Evolutionary conservation across 2,113 vertebrate genomes (phyloP).

Genomic region (Sinocyclocheilus anophthalmus): DNA sequence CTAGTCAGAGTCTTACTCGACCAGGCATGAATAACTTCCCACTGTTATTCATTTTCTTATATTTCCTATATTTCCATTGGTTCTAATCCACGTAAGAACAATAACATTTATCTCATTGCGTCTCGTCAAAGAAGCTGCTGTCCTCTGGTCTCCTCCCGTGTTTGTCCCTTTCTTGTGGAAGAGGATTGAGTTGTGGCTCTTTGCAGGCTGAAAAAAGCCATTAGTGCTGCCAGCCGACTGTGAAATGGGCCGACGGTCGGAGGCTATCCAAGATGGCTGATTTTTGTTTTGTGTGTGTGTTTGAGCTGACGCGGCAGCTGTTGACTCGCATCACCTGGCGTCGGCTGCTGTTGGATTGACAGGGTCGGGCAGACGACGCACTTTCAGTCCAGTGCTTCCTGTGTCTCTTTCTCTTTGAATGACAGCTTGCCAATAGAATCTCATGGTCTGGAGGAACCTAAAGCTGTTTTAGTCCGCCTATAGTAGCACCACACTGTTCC

Average conservation of each 20-base stretch:
- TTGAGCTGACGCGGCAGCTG: conserved; percentile 4
- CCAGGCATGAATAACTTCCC: neutral
- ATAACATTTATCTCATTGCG: neutral
- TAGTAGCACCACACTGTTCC: neutral
- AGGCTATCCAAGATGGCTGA: conserved; percentile 44
- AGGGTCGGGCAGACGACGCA: neutral
- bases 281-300: conserved; percentile 21
- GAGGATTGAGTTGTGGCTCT: conserved; percentile 67
- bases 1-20: neutral
- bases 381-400: conserved; percentile 7
- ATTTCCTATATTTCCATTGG: neutral
- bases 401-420: neutral
- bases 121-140: neutral
- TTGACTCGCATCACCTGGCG: conserved; percentile 19
- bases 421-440: neutral
- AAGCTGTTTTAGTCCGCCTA: neutral
- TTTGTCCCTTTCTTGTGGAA: conserved; percentile 42
- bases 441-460: neutral
- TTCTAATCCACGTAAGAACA: conserved; percentile 7
- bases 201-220: conserved; percentile 65
- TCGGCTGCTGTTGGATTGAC: conserved; percentile 35
- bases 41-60: neutral
- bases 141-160: conserved; percentile 25
- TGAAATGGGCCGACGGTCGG: conserved; percentile 66
- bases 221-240: conserved; percentile 71